Conservation (phyloP, 2,113 vertebrate genomes). For the Semnornis frantzii region DNA sequence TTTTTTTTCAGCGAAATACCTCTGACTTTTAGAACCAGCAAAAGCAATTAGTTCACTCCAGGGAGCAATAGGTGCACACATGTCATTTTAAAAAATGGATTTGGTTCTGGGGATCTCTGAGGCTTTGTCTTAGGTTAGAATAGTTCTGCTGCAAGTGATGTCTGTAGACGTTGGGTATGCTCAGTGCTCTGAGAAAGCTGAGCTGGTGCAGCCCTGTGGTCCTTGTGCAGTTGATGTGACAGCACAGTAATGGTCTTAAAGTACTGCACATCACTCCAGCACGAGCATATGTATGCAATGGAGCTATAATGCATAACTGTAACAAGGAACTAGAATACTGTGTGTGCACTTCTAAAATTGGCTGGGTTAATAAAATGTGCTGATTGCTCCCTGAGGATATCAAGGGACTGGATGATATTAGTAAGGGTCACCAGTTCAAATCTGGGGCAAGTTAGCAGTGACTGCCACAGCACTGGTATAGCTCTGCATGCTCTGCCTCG, state of each 20-base stretch:
- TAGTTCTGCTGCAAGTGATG: background rate
- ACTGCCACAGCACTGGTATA: background rate
- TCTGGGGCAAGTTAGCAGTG: slow-evolving; percentile 19
- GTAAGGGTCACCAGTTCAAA: slow-evolving; percentile 57
- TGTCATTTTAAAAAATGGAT: slow-evolving; percentile 31
- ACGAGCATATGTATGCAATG: background rate
- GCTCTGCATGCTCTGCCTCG: accelerated
- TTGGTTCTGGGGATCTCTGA: slow-evolving; percentile 5
- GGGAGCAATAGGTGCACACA: slow-evolving; percentile 48
- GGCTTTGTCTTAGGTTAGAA: background rate
- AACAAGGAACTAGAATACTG: slow-evolving; percentile 23
- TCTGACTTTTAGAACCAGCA: slow-evolving; percentile 30
- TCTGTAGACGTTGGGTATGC: background rate
- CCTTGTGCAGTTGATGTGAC: accelerated
- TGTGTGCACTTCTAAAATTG: slow-evolving; percentile 51
- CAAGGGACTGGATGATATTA: slow-evolving; percentile 40
- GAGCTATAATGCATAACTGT: background rate
- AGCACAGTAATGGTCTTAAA: background rate
- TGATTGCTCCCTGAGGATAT: slow-evolving; percentile 60
- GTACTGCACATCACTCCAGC: background rate
- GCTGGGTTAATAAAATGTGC: slow-evolving; percentile 55
- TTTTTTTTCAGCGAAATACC: background rate
- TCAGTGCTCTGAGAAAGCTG: background rate
- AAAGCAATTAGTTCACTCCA: slow-evolving; percentile 21
- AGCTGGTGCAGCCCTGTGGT: background rate